Evolutionary conservation across 1,140 invertebrate genomes (phyloP).

Genomic region (Cardiocondyla obscurior): DNA sequence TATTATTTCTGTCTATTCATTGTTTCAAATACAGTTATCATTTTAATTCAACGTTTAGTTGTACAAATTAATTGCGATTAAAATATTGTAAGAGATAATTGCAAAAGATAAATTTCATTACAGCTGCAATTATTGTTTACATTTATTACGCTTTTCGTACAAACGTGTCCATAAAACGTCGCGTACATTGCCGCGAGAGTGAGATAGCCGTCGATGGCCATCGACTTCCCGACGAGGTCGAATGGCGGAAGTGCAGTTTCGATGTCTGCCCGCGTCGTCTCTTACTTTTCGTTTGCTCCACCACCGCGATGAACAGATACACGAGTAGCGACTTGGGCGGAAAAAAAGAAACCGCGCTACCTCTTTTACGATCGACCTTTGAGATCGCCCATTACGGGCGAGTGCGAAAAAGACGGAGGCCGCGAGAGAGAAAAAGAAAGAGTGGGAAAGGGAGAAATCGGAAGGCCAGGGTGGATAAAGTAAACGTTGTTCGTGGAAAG

Average conservation of each 20-base stretch:
- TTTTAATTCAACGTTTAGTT: constrained; percentile 25
- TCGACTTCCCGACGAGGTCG: constrained; percentile 4
- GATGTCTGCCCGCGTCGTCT: neutral
- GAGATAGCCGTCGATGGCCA: neutral
- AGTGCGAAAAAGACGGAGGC: neutral
- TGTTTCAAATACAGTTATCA: neutral
- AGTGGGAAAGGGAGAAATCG: neutral
- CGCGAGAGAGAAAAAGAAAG: neutral
- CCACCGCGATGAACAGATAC: constrained; percentile 36
- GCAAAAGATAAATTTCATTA: neutral
- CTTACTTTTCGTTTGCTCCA: constrained; percentile 31
- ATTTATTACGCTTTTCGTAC: neutral
- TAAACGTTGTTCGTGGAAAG: constrained; percentile 56
- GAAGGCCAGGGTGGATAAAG: constrained; percentile 39
- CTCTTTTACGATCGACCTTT: constrained; percentile 51
- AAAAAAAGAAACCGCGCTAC: neutral
- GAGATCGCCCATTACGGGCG: constrained; percentile 40
- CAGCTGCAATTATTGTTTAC: neutral
- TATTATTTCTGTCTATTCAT: neutral
- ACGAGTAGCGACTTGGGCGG: constrained; percentile 4
- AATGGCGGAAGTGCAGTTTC: constrained; percentile 12
- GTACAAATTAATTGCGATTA: constrained; percentile 5
- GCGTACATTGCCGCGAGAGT: neutral
- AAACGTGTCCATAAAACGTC: neutral
- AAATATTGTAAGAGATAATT: neutral